These are phyloP conservation scores for Laothoe populi DNA, from an alignment of 2,888 invertebrate species.

Conservation along the genomic window DNA sequence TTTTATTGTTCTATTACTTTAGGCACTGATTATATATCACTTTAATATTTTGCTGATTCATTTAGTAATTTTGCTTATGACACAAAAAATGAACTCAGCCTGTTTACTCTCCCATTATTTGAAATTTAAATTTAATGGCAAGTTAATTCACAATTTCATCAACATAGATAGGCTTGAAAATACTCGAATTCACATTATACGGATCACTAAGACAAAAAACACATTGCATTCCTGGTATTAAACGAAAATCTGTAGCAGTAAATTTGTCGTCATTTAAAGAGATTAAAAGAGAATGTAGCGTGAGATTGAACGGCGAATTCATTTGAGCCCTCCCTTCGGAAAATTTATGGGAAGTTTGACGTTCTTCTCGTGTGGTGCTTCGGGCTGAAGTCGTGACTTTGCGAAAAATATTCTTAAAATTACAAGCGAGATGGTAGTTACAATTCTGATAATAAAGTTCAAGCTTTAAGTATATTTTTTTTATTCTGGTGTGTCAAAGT, in stretches of 20 bases:
- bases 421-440: neutral
- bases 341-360: constrained; percentile 71
- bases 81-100: no score
- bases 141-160: neutral
- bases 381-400: constrained; percentile 18
- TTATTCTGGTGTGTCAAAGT: no score
- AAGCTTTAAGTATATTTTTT: neutral
- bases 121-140: no score
- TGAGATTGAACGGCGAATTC: constrained; percentile 78
- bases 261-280: constrained; percentile 78
- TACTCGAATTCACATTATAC: neutral
- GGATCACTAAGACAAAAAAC: constrained; percentile 19
- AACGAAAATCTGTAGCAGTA: constrained; percentile 75
- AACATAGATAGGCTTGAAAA: neutral
- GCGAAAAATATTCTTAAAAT: constrained; percentile 18
- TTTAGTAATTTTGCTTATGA: no score
- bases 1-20: no score
- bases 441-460: neutral
- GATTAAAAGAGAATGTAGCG: constrained; percentile 81
- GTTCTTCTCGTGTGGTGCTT: constrained; percentile 32
- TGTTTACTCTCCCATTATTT: neutral
- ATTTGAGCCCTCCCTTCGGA: constrained; percentile 62
- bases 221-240: constrained; percentile 60
- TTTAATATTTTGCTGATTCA: no score
- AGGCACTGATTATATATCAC: no score